Base-by-base conservation (phyloP, 2,797 vertebrate genomes). In the Pseudochirops cupreus region DNA sequence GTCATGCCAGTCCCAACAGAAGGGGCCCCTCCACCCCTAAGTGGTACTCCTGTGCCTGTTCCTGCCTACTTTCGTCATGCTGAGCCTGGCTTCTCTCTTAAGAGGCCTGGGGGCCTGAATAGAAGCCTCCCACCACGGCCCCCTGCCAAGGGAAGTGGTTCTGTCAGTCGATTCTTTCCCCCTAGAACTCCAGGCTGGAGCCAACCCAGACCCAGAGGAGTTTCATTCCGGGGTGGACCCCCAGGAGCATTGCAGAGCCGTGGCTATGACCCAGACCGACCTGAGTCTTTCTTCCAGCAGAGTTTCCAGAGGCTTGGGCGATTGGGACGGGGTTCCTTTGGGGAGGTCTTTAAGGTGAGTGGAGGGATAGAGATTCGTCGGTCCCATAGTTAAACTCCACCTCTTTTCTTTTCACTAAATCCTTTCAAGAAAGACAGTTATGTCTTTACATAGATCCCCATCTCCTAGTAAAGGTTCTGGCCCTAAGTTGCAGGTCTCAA, bases 291-390 rank as follows among this genome's bases (percentile, higher is more conserved):
- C 98, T 99, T 99, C 96, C 99, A 95, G 95, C 99, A 99, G 98
- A 99, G 98, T 95, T 99, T 99, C 98, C 98, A 98, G 95, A 99
- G 98, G 96, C 98, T 99, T 52, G 99, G 99, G 87, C 98, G 99
- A 59, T 98, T 99, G 93, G 99, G 99, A 26, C 98, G 98, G 0
- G 99, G 99, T 90, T 99, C 99, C 3, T 99, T 99, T 0, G 99
- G 99, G n/a, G 99, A 99, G 94, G 99, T 99, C 33, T 99, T 99
- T 97, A 99, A 99, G 99, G 99, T 99, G 94, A 97, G 97, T 82
- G 33, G 11, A 1, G 39, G 46, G 5, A 28, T 1, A 1, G 13
- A 21, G 46, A 31, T 90, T 56, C n/a, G 12, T 0, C 33, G 90
- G 91, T 91, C 67, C 57, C n/a, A 4, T 57, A n/a, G 33, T 91